A percentile compares a stretch with the other conserved stretches of the same genome.
These are phyloP conservation scores for Orycteropus afer DNA, from an alignment of 2,113 vertebrate genomes.

Conservation along the genomic window DNA sequence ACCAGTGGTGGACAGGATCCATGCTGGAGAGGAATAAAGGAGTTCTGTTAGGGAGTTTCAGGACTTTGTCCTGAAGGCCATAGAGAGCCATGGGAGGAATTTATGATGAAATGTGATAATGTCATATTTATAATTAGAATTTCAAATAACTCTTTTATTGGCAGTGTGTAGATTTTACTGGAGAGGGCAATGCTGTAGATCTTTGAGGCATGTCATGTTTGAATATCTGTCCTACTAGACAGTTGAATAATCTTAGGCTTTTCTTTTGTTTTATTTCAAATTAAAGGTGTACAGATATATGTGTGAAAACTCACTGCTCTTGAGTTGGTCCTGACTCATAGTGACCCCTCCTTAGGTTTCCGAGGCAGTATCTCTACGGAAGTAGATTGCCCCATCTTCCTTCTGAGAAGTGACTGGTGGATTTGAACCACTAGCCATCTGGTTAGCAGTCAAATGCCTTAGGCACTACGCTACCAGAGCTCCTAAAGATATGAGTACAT, in stretches of 20 bases:
- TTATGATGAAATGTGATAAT: neutral
- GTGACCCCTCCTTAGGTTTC: no score
- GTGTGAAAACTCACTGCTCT: no score
- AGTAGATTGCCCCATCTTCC: no score
- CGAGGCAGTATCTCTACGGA: no score
- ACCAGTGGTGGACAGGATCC: no score
- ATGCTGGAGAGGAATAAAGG: rapidly evolving
- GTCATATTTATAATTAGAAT: neutral
- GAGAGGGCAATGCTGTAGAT: neutral
- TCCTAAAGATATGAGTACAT: no score
- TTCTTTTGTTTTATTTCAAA: neutral
- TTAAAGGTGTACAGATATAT: neutral
- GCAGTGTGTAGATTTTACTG: neutral
- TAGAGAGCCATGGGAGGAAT: neutral
- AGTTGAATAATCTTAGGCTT: neutral
- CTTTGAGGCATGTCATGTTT: neutral
- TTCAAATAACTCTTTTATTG: neutral
- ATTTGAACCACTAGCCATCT: no score
- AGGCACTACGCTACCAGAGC: no score
- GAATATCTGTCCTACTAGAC: neutral
- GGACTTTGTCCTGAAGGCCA: neutral
- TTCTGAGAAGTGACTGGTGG: no score
- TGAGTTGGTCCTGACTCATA: no score
- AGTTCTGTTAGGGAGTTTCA: neutral
- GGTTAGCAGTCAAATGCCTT: no score